Evolutionary conservation across 2,113 vertebrate species (phyloP), one percentile per base, ranked within the genome.

Genomic region (Ranitomeya variabilis): DNA sequence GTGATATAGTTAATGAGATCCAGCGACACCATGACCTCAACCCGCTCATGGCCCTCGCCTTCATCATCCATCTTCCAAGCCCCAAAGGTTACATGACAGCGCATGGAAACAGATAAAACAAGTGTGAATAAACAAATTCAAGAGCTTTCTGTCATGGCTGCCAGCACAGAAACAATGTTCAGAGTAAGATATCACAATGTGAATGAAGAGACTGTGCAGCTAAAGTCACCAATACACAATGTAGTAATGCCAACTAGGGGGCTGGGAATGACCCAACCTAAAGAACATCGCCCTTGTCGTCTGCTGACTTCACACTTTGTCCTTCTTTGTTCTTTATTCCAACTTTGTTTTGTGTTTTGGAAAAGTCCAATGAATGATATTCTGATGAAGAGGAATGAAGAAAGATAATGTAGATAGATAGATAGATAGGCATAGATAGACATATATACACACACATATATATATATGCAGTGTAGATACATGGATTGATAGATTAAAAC

Each of bases 101-200:
- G 66, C 91, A 86, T 91, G 92, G 92, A 95, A 91, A 92, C 90
- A 92, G 92, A 95, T 96, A 96, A 96, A 95, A 94, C 90, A 94
- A 94, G 94, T 95, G 95, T 94, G 94, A 95, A 94, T 95, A 94
- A 96, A 95, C 93, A 95, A 95, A 94, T 95, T 95, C 92, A 94
- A 92, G 92, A 92, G 93, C 89, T 79, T 94, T 94, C 92, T 89
- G 92, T 94, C 93, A 90, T 91, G 91, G 92, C 91, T 93, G 92
- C 91, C 92, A 90, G 90, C 54, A 9, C 81, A 76, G 66, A 90
- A 90, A n/a, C 37, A 93, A 91, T 91, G 55, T 82, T 91, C 90
- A 91, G 92, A 95, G 91, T 92, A 92, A 97, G 94, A 91, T 89
- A 80, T 90, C 93, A 94, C 89, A 31, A 19, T 55, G 57, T 52